Evolutionary conservation across 2,888 invertebrate genomes (phyloP).

Genomic region (Eupithecia subfuscata): DNA sequence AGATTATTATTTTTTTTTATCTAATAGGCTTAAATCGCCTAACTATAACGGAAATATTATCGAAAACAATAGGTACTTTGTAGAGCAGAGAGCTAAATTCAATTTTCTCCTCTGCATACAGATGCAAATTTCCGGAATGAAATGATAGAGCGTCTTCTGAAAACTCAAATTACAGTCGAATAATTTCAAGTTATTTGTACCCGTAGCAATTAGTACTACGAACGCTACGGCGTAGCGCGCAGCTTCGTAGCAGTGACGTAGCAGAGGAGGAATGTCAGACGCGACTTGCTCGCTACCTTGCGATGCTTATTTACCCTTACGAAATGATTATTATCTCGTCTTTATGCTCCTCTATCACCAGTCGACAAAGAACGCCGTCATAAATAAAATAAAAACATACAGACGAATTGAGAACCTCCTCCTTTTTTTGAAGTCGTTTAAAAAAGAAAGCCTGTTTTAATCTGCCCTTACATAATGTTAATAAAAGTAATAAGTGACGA

Average conservation of each 20-base stretch:
- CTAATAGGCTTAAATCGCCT: not conserved
- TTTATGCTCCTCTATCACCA: not conserved
- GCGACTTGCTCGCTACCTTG: not conserved
- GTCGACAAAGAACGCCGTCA: too few relatives aligned
- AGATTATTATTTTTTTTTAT: too few relatives aligned
- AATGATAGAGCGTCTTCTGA: constrained; percentile 63
- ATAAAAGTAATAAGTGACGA: too few relatives aligned
- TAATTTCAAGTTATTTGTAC: constrained; percentile 67
- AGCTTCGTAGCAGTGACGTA: constrained; percentile 34
- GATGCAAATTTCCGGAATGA: constrained; percentile 69
- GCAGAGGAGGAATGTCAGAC: constrained; percentile 22
- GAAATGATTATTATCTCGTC: not conserved
- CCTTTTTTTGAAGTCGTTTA: too few relatives aligned
- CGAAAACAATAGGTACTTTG: not conserved
- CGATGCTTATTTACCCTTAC: not conserved
- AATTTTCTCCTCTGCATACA: constrained; percentile 52
- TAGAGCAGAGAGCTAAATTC: not conserved
- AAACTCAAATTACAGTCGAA: constrained; percentile 58
- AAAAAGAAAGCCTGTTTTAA: too few relatives aligned
- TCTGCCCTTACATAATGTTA: too few relatives aligned
- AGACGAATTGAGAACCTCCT: too few relatives aligned
- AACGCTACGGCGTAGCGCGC: constrained; percentile 41
- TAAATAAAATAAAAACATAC: too few relatives aligned
- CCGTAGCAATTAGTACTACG: constrained; percentile 57
- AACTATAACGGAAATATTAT: not conserved